phyloP scores from a whole-genome alignment of 2,113 vertebrate species.

The Mus pahari region DNA sequence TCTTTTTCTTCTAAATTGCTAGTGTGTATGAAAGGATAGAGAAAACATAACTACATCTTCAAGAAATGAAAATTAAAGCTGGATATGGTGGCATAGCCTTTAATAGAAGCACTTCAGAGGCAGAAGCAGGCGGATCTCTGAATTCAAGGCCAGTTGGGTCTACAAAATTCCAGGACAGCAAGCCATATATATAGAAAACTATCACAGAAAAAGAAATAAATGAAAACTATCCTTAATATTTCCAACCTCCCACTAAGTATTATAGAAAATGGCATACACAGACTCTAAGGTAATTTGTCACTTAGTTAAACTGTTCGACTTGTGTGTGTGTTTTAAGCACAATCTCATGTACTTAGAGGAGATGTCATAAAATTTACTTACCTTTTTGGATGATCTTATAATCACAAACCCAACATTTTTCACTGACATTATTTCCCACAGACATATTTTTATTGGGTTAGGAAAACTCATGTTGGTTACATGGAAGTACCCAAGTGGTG shows the following conservation, averaged over 20 bases:
- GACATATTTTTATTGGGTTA: conserved; percentile 21
- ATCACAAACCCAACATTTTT: conserved; percentile 7
- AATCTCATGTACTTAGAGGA: neutral
- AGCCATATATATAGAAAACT: neutral
- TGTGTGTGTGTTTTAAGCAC: neutral
- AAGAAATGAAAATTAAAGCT: neutral
- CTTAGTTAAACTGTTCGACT: neutral
- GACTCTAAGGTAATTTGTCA: neutral
- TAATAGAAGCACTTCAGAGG: neutral
- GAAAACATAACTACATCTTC: neutral
- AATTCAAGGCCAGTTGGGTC: neutral
- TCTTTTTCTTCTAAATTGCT: neutral
- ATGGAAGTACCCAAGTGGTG: conserved; percentile 13
- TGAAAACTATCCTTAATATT: conserved; percentile 17
- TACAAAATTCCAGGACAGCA: neutral
- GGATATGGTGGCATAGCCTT: neutral
- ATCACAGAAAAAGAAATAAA: neutral
- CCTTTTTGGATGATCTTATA: neutral
- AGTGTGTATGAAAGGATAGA: neutral
- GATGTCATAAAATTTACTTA: neutral
- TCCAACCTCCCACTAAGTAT: neutral
- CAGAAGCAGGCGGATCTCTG: neutral
- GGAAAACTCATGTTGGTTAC: neutral
- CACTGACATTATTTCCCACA: neutral
- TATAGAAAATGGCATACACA: conserved; percentile 32